phyloP scores from a whole-genome alignment of 1,140 invertebrate species.

The Hermatobates lingyangjiaoensis region DNA sequence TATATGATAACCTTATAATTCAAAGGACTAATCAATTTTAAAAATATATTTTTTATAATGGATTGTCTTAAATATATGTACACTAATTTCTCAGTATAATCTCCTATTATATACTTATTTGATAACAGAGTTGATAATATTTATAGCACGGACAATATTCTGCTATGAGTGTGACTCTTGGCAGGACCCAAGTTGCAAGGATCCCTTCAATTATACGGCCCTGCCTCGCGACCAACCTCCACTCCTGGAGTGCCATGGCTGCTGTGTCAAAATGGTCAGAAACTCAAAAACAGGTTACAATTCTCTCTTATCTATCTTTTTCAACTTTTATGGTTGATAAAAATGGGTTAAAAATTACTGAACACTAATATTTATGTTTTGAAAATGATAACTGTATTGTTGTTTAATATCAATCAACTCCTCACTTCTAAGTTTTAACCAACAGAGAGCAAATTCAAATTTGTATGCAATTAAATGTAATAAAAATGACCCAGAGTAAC shows the following conservation, averaged over 20 bases:
- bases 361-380: no score
- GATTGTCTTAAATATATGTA: background rate
- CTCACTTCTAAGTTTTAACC: no score
- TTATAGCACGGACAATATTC: conserved; percentile 60
- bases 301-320: no score
- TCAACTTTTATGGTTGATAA: no score
- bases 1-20: no score
- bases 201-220: conserved; percentile 82
- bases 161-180: conserved; percentile 87
- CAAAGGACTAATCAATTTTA: background rate
- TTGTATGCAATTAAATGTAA: no score
- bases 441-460: no score
- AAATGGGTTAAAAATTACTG: no score
- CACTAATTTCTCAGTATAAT: background rate
- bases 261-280: conserved; percentile 86
- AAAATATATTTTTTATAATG: background rate
- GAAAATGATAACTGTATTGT: no score
- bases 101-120: conserved; percentile 1
- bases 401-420: no score
- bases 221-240: conserved; percentile 64
- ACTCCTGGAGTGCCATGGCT: conserved; percentile 70
- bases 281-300: conserved; percentile 72
- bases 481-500: no score
- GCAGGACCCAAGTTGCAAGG: conserved; percentile 69
- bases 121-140: conserved; percentile 2